These are phyloP conservation scores for Entomobrya multifasciata DNA, from an alignment of 2,888 invertebrate genomes.

Conservation along the genomic window DNA sequence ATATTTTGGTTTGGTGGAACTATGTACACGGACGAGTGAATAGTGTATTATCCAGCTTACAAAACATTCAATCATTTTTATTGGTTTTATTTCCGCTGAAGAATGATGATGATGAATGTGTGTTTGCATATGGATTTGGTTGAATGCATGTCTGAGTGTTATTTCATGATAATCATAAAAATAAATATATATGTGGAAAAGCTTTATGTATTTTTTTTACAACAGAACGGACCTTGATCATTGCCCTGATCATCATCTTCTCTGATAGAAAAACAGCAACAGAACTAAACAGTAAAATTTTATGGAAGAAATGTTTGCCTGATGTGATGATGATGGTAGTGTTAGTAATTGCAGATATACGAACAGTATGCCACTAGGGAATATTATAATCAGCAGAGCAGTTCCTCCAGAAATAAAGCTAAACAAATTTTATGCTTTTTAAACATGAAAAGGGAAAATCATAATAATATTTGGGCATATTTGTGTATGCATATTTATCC, in stretches of 20 bases:
- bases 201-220: neutral
- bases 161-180: slow-evolving; percentile 52
- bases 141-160: neutral
- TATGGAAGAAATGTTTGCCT: neutral
- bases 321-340: neutral
- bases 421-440: slow-evolving; percentile 69
- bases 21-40: neutral
- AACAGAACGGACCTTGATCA: slow-evolving; percentile 22
- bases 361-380: slow-evolving; percentile 26
- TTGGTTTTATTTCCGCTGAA: slow-evolving; percentile 46
- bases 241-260: too few species aligned
- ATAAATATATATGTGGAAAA: slow-evolving; percentile 37
- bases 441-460: slow-evolving; percentile 59
- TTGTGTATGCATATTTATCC: slow-evolving; percentile 38
- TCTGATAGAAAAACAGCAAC: neutral
- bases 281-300: neutral
- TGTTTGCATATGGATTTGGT: neutral
- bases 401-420: slow-evolving; percentile 55
- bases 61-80: slow-evolving; percentile 59
- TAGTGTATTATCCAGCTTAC: too few species aligned
- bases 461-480: slow-evolving; percentile 48
- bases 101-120: slow-evolving; percentile 25
- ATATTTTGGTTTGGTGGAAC: slow-evolving; percentile 25
- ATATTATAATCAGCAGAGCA: slow-evolving; percentile 38
- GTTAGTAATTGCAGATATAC: slow-evolving; percentile 19